phyloP scores from a whole-genome alignment of 2,113 vertebrate species.

The Ptilorrhoa leucosticta region DNA sequence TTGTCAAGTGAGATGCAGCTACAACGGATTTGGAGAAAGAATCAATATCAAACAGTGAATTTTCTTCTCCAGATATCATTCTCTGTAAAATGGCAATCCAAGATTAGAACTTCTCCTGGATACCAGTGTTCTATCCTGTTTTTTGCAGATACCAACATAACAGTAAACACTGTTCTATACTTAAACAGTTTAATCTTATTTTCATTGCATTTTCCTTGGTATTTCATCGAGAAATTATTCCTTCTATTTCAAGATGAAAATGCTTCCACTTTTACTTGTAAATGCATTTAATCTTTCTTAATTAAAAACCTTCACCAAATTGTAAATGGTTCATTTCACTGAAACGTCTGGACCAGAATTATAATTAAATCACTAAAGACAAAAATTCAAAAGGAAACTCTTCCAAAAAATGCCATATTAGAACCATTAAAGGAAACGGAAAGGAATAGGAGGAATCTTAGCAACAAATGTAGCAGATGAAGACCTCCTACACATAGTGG shows the following conservation, averaged over 20 bases:
- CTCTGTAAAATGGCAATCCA: not conserved
- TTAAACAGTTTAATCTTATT: not conserved
- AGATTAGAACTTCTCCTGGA: not conserved
- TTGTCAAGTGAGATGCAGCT: not conserved
- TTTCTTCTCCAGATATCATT: not conserved
- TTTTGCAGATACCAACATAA: not conserved
- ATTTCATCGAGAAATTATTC: not conserved
- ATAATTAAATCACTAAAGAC: not conserved
- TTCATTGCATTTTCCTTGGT: not conserved
- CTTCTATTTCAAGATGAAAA: not conserved
- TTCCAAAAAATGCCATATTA: not conserved
- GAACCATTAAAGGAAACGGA: not conserved
- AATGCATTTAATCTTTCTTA: not conserved
- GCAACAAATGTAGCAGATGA: not conserved
- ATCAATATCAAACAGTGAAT: not conserved
- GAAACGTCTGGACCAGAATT: not conserved
- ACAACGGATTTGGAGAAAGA: not conserved
- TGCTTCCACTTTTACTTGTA: not conserved
- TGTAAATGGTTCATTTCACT: not conserved
- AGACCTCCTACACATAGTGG: not conserved
- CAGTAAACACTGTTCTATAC: not conserved
- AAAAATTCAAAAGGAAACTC: not conserved
- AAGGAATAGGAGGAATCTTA: not conserved
- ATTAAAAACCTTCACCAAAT: not conserved
- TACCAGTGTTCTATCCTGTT: not conserved